A percentile compares a stretch with the other conserved stretches of the same genome.
Conservation (phyloP, 2,113 vertebrate species). For the Carlito syrichta region DNA sequence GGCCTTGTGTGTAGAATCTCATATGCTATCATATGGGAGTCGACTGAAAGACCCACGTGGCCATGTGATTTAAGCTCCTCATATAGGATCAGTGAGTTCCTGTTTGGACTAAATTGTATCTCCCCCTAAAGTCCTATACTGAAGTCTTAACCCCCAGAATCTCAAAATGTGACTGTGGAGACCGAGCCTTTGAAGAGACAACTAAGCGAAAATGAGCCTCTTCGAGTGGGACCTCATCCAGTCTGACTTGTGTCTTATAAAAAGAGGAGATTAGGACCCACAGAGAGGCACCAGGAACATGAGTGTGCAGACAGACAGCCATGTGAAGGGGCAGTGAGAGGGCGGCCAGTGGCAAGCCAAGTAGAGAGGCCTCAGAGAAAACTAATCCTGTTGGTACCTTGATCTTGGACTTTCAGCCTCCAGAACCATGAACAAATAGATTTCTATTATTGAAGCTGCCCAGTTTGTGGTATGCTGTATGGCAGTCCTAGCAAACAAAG, state of each 20-base stretch:
- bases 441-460: not conserved
- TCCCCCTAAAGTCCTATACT: not conserved
- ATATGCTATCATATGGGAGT: fast-evolving
- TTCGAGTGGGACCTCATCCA: no score
- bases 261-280: not conserved
- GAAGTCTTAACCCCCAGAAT: not conserved
- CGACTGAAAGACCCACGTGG: fast-evolving
- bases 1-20: not conserved
- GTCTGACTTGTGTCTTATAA: not conserved
- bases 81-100: not conserved
- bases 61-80: fast-evolving
- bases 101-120: not conserved
- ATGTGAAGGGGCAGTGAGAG: not conserved
- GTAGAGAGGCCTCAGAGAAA: not conserved
- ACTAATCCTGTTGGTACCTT: no score
- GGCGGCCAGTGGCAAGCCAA: fast-evolving
- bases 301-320: fast-evolving
- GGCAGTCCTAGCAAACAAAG: not conserved
- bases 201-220: not conserved
- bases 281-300: no score
- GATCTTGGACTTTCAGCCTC: not conserved
- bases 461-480: no score
- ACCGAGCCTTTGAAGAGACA: not conserved
- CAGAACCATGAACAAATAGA: not conserved
- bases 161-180: not conserved